Evolutionary conservation across 2,113 vertebrate species (phyloP).

Genomic region (Elgaria multicarinata): DNA sequence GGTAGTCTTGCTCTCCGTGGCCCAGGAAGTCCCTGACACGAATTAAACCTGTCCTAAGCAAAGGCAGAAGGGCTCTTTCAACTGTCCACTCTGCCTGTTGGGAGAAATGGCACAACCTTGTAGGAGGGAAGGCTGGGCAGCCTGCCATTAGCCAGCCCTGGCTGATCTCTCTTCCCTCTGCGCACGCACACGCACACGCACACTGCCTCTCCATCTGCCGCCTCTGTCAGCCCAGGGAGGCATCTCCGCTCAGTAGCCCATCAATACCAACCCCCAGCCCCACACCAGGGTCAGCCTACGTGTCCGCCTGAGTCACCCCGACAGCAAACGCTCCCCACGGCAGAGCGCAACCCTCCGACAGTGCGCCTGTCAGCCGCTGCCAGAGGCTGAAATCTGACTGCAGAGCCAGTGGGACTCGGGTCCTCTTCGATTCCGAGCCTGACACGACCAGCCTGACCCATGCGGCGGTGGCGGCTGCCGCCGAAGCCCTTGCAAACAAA

Average conservation of each 20-base stretch:
- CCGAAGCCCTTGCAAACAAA: constrained; percentile 16
- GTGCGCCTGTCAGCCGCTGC: not conserved
- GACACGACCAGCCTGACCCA: not conserved
- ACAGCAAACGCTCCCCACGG: not conserved
- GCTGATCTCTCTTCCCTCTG: not conserved
- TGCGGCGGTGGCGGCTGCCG: not conserved
- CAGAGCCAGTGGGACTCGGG: not conserved
- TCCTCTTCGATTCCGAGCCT: not conserved
- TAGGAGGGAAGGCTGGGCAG: not conserved
- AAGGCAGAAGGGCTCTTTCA: too few species aligned
- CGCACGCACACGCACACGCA: too few species aligned
- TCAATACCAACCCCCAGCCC: not conserved
- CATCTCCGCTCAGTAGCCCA: not conserved
- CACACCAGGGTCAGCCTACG: not conserved
- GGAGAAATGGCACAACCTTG: too few species aligned
- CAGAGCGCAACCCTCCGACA: not conserved
- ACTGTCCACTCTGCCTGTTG: not conserved
- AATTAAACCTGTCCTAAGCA: not conserved
- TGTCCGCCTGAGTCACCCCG: not conserved
- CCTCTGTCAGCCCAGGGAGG: not conserved
- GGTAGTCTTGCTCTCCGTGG: not conserved
- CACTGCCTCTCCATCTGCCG: not conserved
- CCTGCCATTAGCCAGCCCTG: not conserved
- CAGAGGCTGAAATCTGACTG: not conserved
- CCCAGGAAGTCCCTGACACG: not conserved